Evolutionary conservation across 1,140 invertebrate genomes (phyloP), one percentile per base, ranked within the genome.

Genomic region (Lepidurus couesii): DNA sequence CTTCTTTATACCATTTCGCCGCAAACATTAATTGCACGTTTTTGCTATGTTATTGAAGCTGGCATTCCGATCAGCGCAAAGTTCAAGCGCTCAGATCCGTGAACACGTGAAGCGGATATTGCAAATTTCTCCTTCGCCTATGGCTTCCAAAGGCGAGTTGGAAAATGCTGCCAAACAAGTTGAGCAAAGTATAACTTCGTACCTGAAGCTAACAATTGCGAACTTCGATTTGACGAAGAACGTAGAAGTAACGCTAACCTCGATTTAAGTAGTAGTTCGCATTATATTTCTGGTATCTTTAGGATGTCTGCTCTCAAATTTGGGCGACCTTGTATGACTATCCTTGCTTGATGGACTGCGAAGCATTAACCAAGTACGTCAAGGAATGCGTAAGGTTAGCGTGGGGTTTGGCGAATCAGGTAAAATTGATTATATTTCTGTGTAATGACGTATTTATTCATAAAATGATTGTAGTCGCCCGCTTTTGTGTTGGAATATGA

Each of bases 251-350:
- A 85, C 83, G 78, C 42, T 26, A 21, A n/a, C 34, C 34, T 34
- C n/a, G 13, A 73, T 44, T 44, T 65, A 77, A 47, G 44, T 21
- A 47, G 24, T 44, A 16, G 9, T 34, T 34, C 3, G 34, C 34
- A 34, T 53, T 24, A 75, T 78, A 75, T 45, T 80, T 65, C 44
- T 10, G 76, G 10, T n/a, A 44, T n/a, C 82, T 82, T 13, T 83
- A 91, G 90, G 89, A 91, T 80, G 90, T 91, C 1, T 88, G 87
- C 77, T 84, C 86, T 76, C 90, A 91, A 82, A 87, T 91, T 73
- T 90, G 89, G 86, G 87, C 88, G 11, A 93, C 91, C 2, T 84
- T 93, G 21, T 92, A 91, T 82, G 92, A 93, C 84, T 93, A 92
- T 83, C 92, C 92, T 6, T 90, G 89, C 82, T 85, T 93, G 10